These are phyloP conservation scores for Sarcophaga bullata DNA, from an alignment of 1,140 invertebrate genomes.

Conservation along the genomic window DNA sequence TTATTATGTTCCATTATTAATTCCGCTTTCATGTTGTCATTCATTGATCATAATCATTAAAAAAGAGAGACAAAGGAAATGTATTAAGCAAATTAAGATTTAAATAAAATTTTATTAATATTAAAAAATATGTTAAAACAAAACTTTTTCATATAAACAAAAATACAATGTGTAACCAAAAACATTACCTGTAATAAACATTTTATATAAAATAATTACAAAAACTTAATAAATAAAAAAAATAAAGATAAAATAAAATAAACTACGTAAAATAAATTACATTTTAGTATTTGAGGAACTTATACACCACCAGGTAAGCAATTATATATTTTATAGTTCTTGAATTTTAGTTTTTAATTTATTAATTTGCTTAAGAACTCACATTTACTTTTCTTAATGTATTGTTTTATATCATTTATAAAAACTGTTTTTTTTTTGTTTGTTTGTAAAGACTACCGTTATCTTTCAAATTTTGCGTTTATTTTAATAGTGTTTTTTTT, in stretches of 20 bases:
- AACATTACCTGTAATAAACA: background rate
- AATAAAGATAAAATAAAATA: conserved; percentile 6
- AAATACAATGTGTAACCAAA: conserved; percentile 5
- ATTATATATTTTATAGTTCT: conserved; percentile 14
- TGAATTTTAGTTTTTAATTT: background rate
- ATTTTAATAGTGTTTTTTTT: background rate
- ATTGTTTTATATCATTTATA: background rate
- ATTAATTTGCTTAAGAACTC: conserved; percentile 18
- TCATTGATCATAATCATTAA: too few species aligned
- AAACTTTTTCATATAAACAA: background rate
- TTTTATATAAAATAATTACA: too few species aligned
- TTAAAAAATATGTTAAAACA: conserved; percentile 26
- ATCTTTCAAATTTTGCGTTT: background rate
- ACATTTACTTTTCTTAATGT: background rate
- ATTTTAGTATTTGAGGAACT: conserved; percentile 45
- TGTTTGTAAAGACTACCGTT: background rate
- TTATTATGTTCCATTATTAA: too few species aligned
- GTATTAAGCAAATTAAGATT: background rate
- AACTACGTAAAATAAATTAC: background rate
- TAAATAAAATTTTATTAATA: conserved; percentile 38
- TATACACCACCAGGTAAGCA: conserved; percentile 48
- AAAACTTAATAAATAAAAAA: background rate
- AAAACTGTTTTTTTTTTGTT: background rate
- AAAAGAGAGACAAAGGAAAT: too few species aligned
- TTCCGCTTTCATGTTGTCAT: too few species aligned